These are phyloP conservation scores for Dolichotis patagonum DNA, from an alignment of 2,113 vertebrate species.

Conservation along the genomic window DNA sequence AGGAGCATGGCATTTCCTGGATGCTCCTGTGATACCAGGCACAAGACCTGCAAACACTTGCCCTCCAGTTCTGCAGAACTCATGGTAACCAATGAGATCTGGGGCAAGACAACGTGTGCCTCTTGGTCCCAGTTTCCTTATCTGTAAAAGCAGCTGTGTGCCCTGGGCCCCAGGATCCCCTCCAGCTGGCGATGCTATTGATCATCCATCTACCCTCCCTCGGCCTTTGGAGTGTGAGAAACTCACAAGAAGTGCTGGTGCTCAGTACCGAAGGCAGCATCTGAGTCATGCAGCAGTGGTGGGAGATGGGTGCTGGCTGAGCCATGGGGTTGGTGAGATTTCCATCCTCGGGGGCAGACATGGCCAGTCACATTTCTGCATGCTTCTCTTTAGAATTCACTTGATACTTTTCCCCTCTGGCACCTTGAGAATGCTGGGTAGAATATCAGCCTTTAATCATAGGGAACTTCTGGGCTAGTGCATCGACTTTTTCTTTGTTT, in stretches of 20 bases:
- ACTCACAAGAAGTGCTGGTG: not conserved
- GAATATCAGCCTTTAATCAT: not conserved
- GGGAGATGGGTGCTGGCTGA: not conserved
- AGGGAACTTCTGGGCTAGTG: not conserved
- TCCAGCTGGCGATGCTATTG: no score
- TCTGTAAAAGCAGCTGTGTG: not conserved
- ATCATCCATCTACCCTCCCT: no score
- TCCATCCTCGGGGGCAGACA: not conserved
- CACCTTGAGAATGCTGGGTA: not conserved
- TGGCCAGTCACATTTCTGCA: not conserved
- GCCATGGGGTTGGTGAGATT: not conserved
- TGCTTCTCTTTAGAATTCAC: not conserved
- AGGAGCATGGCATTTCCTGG: not conserved
- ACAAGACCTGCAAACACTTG: rapidly evolving
- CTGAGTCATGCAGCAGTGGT: not conserved
- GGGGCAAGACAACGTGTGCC: not conserved
- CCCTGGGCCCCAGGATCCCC: not conserved
- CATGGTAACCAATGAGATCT: not conserved
- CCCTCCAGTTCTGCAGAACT: not conserved
- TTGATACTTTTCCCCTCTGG: not conserved
- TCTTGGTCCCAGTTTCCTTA: not conserved
- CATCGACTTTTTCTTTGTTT: not conserved
- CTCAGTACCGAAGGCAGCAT: not conserved
- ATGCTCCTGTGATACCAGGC: not conserved
- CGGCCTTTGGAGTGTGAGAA: rapidly evolving